Evolutionary conservation across 1,140 invertebrate species (phyloP), one percentile per base, ranked within the genome.

Genomic region (Atopsyche davidsoni): DNA sequence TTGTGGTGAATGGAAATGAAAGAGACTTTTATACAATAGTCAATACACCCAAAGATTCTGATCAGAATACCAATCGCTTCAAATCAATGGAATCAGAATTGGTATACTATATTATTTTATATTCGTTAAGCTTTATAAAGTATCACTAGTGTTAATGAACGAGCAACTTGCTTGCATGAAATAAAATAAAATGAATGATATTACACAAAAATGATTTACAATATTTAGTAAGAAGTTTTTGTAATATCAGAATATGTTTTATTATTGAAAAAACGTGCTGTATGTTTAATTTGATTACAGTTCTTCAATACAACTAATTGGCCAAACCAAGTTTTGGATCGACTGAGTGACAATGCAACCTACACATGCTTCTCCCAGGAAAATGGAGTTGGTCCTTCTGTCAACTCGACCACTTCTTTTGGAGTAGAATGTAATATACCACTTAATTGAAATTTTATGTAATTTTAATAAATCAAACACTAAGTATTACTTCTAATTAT

Each of bases 11-110:
- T 6, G 75, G 77, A 57, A 79, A 78, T n/a, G 72, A 50, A 32
- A 10, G 38, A n/a, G 34, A 74, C 36, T 74, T 80, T 19, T 91
- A 90, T 67, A 81, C 80, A 53, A 78, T 90, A 9, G 53, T 62
- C 1, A 77, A 78, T 38, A 76, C 75, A 19, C 80, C 81, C 22
- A 70, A 81, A 62, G 69, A 79, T 28, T 67, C 87, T 44, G 81
- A 91, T 65, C 67, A 79, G 39, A 69, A 78, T 49, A 83, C 80
- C 14, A 89, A 89, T 59, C 86, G 91, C 62, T 92, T 94, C 62
- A 85, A 91, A 66, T 91, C 89, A 21, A 83, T 91, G 13, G 77
- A 85, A 45, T 92, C 88, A 6, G 87, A 82, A 36, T 73, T 95
- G 63, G 80, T 86, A 68, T n/a, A n/a, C n/a, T n/a, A n/a, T n/a